phyloP scores from a whole-genome alignment of 2,113 vertebrate species.

The Aegotheles bennettii region DNA sequence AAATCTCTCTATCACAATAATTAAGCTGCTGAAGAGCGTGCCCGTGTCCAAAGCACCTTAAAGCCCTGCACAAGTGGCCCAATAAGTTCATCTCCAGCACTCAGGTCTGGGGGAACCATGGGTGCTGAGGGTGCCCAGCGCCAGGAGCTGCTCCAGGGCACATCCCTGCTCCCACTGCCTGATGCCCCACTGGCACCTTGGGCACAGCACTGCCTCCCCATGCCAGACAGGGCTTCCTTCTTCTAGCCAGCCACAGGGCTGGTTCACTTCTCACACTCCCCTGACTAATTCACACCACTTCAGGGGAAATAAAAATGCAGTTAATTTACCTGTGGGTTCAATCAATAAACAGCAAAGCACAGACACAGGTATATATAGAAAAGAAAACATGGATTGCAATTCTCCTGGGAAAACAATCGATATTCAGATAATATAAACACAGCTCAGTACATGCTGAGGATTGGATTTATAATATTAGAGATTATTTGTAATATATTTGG shows the following conservation, averaged over 20 bases:
- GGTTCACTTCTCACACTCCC: rapidly evolving
- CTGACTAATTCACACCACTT: rapidly evolving
- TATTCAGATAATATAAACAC: neutral
- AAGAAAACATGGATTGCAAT: neutral
- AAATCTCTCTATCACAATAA: neutral
- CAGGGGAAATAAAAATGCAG: neutral
- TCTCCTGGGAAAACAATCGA: neutral
- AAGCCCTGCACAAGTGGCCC: neutral
- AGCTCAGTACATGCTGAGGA: rapidly evolving
- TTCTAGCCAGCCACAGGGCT: rapidly evolving
- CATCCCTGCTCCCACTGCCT: no score
- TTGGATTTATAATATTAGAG: neutral
- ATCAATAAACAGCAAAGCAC: neutral
- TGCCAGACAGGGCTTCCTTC: rapidly evolving
- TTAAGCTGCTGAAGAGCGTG: neutral
- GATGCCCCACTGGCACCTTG: no score
- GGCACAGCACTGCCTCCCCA: rapidly evolving
- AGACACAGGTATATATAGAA: no score
- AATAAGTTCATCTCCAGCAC: rapidly evolving
- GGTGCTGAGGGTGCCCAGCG: neutral
- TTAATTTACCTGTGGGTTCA: neutral
- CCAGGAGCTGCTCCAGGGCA: no score
- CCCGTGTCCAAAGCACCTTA: rapidly evolving
- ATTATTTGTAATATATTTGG: rapidly evolving
- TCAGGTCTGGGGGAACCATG: rapidly evolving